Evolutionary conservation across 1,140 invertebrate genomes (phyloP), one percentile per base, ranked within the genome.

Genomic region (Zaprionus ghesquierei): DNA sequence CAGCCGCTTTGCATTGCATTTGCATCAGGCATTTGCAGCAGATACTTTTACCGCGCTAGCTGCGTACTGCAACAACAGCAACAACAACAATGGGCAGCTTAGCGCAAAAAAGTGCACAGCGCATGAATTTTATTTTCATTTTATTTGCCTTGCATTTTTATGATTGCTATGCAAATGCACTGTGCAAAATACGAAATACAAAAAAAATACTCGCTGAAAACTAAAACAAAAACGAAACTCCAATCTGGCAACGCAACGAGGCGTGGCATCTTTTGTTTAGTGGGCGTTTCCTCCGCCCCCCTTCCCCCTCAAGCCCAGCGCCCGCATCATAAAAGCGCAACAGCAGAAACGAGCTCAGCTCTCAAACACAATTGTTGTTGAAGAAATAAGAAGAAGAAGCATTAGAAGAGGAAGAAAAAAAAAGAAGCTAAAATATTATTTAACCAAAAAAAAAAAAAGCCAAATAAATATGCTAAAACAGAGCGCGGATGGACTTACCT

Each of bases 91-190:
- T 59, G 25, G 20, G 46, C 54, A 61, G 69, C 69, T 65, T 55
- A 73, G 59, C 33, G 53, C 58, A 53, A 56, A 56, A 73, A 74
- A 61, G 46, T 71, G 68, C 60, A 64, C 71, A 70, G 59, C 60
- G 72, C 69, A 65, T 66, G 69, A 60, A 77, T 75, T 70, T 75
- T 44, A 75, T 69, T 76, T 76, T 75, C 58, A 75, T 69, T 76
- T 76, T 65, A 72, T 70, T 58, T 62, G 53, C 51, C 31, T 64
- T 74, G 70, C 70, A 74, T 75, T 77, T 77, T 77, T 77, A 77
- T 75, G 71, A 77, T 77, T 77, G 71, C 65, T 77, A 77, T 77
- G 75, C 71, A 77, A 75, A 77, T 75, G 71, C 62, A 29, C 33
- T 46, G 18, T 46, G 18, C 9, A 46, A 20, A 46, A 46, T n/a